Conservation (phyloP, 1,140 invertebrate species). For the Drosophila grimshawi region DNA sequence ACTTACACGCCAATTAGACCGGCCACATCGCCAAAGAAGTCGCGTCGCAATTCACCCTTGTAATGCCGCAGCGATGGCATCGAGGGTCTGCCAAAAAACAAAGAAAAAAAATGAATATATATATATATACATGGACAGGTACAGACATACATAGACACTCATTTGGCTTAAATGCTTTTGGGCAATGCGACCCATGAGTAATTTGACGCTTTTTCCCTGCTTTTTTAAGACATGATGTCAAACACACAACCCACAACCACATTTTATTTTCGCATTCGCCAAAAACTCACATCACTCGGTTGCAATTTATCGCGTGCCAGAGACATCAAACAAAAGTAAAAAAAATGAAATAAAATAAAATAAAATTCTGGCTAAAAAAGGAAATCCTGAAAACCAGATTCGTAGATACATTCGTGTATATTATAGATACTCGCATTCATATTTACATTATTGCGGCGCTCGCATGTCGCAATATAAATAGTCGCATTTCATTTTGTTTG, state of each 20-base stretch:
- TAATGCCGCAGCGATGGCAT: conserved; percentile 92
- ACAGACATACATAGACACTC: no score
- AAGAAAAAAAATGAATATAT: conserved; percentile 8
- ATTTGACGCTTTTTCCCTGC: conserved; percentile 13
- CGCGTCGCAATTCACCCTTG: conserved; percentile 89
- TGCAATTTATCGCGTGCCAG: conserved; percentile 3
- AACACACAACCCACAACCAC: conserved; percentile 5
- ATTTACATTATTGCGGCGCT: conserved; percentile 30
- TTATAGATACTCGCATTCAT: conserved; percentile 17
- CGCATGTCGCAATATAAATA: conserved; percentile 37
- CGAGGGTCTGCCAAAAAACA: conserved; percentile 86
- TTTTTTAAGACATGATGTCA: conserved; percentile 5
- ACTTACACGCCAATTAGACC: conserved; percentile 93
- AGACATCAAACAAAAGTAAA: conserved; percentile 27
- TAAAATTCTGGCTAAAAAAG: not conserved
- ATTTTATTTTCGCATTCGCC: conserved; percentile 12
- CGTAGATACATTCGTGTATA: conserved; percentile 33
- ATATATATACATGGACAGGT: not conserved
- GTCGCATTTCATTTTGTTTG: conserved; percentile 36
- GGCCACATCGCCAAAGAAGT: conserved; percentile 90
- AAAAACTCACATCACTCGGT: not conserved
- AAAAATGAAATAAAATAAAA: not conserved
- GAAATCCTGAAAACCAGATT: conserved; percentile 4
- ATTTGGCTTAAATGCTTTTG: not conserved
- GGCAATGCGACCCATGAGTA: conserved; percentile 39